Evolutionary conservation across 2,888 invertebrate genomes (phyloP), one percentile per base, ranked within the genome.

Genomic region (Cataglyphis albicans): DNA sequence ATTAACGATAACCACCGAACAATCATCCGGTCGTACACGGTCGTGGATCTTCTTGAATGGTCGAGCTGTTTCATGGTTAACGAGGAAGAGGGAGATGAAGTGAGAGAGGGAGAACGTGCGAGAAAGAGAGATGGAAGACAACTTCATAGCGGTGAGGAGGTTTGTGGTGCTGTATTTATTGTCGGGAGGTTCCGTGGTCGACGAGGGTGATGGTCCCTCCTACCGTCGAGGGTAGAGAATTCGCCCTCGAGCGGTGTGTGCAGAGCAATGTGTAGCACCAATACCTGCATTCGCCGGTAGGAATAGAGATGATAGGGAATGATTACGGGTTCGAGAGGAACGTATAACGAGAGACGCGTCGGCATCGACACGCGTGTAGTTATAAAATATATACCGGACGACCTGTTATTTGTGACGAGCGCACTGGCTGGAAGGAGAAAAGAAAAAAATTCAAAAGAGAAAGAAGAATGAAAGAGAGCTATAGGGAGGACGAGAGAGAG

Each of bases 241-340:
- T 84, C 81, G 82, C 63, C 74, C 78, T 35, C 64, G 80, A 82
- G 88, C 70, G 21, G 41, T 59, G 68, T 84, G 59, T 29, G 32
- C 61, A 18, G 52, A 67, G 59, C 78, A 44, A 35, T 80, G 52
- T 80, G 52, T 73, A 84, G 25, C 82, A 72, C 70, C 75, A 78
- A 59, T 76, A 57, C 76, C 55, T 64, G 59, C 72, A 75, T 76
- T 76, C 59, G 75, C 85, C 82, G 63, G 78, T 68, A 68, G 84
- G 83, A 86, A 88, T 90, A 90, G 89, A 90, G 89, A 90, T 90
- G 88, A 87, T 89, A 89, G 88, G 87, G 63, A 86, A 87, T 90
- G 89, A 90, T 90, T 90, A 89, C 86, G 74, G 88, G 89, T 87
- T 87, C 74, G 84, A 82, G 78, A 65, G 76, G 59, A 81, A 84